Evolutionary conservation across 2,888 invertebrate species (phyloP), one percentile per base, ranked within the genome.

Genomic region (Pinctada fucata): DNA sequence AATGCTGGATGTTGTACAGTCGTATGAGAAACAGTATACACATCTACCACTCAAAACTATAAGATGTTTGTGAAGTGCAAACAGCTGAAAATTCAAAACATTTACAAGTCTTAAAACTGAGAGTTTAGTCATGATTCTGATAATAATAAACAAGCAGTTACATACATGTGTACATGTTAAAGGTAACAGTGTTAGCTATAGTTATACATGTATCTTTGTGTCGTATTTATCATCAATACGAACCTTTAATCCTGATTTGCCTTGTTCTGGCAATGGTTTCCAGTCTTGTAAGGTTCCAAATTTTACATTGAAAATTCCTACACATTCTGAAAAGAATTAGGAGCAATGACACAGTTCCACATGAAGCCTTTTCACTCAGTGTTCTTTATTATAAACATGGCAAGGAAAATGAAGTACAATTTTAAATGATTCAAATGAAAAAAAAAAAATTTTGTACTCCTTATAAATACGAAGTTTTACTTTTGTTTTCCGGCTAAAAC

Each of bases 281-380:
- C 85, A 87, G 0, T 82, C 75, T 51, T 86, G 80, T 63, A 84
- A 72, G 0, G 85, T 77, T 6, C 87, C 85, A 85, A 86, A 88
- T 79, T 85, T 85, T 45, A 83, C 78, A 72, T 88, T 86, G 78
- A 78, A 86, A 5, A 88, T 80, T 52, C 86, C 83, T 13, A 87
- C 63, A 10, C 85, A 84, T 63, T 78, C 86, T 87, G 79, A 16
- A 81, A 81, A 50, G 51, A 13, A 83, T 31, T 31, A 31, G 31
- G 31, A 31, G 31, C 31, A 31, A 31, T 31, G 31, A 31, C 31
- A 31, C 31, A 31, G 31, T 31, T 31, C 31, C 31, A 49, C 66
- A 50, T 13, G 48, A 45, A 58, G 49, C 2, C 16, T 72, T 45
- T 72, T 48, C 16, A 13, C 5, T 65, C n/a, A 4, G 31, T 13